Conservation (phyloP, 1,140 invertebrate genomes). For the Zaprionus nigranus region DNA sequence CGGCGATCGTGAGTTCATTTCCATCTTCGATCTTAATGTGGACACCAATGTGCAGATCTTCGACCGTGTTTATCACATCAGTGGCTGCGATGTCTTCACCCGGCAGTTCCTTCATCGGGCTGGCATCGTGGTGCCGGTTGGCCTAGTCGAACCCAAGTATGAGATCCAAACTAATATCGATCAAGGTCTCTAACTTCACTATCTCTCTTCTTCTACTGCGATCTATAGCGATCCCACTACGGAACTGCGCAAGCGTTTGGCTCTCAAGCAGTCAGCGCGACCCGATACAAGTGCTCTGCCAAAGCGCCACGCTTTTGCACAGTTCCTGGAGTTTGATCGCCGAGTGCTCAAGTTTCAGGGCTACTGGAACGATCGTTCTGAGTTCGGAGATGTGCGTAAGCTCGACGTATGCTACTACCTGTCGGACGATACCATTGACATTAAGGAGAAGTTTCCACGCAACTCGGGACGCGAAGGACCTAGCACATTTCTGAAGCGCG, state of each 20-base stretch:
- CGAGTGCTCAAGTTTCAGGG: constrained; percentile 93
- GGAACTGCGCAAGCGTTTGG: constrained; percentile 82
- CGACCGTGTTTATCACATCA: constrained; percentile 86
- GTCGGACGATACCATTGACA: constrained; percentile 94
- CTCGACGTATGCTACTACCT: constrained; percentile 93
- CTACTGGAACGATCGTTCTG: constrained; percentile 94
- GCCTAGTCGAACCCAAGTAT: constrained; percentile 80
- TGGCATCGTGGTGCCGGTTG: constrained; percentile 92
- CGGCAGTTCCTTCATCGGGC: constrained; percentile 92
- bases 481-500: constrained; percentile 89
- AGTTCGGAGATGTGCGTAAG: constrained; percentile 90
- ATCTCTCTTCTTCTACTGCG: not conserved
- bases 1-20: constrained; percentile 73
- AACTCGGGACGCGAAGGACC: constrained; percentile 90
- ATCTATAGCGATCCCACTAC: constrained; percentile 85
- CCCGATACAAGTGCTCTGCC: constrained; percentile 37
- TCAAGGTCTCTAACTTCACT: not conserved
- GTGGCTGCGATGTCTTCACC: constrained; percentile 94
- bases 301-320: constrained; percentile 86
- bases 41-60: constrained; percentile 74
- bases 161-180: not conserved
- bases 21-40: constrained; percentile 81
- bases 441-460: constrained; percentile 90
- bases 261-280: constrained; percentile 58
- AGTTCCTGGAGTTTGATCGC: constrained; percentile 91